These are phyloP conservation scores for Epizoanthus stellaris DNA, from an alignment of 92 coral and sea anemone species.

Conservation along the genomic window DNA sequence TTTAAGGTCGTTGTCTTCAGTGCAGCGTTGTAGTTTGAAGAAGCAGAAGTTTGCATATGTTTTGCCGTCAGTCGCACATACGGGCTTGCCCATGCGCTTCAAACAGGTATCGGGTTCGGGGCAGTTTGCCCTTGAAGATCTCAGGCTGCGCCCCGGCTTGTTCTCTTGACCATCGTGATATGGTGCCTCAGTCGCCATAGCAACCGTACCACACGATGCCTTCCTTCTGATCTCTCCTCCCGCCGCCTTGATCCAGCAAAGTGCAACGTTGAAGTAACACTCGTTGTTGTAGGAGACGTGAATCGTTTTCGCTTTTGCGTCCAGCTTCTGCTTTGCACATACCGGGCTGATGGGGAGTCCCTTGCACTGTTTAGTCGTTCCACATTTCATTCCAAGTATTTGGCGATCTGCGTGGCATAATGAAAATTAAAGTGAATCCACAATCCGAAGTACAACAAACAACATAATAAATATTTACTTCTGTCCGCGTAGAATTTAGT, in stretches of 20 bases:
- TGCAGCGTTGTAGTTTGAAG: conserved; percentile 22
- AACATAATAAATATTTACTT: too few species aligned
- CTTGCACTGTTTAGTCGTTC: background rate
- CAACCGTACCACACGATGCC: conserved; percentile 1
- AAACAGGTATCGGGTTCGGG: conserved; percentile 18
- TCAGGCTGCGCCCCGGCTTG: background rate
- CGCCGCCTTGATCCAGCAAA: conserved; percentile 6
- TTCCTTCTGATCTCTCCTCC: conserved; percentile 13
- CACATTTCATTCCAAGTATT: background rate
- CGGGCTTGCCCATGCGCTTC: background rate
- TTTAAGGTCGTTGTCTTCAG: background rate
- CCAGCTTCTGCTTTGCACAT: background rate
- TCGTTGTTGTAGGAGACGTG: conserved; percentile 25
- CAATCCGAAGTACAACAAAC: too few species aligned
- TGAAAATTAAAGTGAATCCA: background rate
- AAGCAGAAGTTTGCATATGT: conserved; percentile 22
- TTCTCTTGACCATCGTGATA: background rate
- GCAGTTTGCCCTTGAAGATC: background rate
- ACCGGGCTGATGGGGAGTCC: conserved; percentile 3
- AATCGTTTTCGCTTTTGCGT: background rate
- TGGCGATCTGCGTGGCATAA: background rate
- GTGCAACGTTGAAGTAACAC: conserved; percentile 5
- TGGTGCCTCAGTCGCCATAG: background rate
- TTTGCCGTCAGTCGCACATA: conserved; percentile 17
- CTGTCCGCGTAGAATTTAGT: too few species aligned